These are phyloP conservation scores for Temnothorax rugatulus DNA, from an alignment of 2,888 invertebrate genomes.

Conservation along the genomic window DNA sequence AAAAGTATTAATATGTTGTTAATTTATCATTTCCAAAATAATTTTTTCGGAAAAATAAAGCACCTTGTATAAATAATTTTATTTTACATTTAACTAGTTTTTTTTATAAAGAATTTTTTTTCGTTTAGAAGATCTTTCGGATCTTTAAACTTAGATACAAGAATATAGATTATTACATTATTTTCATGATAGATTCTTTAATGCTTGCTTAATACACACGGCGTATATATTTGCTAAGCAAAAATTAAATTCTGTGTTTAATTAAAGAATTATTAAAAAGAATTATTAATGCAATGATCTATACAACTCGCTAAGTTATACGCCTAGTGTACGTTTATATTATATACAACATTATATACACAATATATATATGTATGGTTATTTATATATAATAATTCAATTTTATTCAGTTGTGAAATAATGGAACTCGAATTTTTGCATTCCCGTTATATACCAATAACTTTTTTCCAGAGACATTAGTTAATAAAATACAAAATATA, in stretches of 20 bases:
- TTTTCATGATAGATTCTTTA: too few species aligned
- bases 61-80: neutral
- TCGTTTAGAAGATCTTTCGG: neutral
- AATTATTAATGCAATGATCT: too few species aligned
- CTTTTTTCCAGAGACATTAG: neutral
- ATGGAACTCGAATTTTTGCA: neutral
- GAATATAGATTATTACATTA: too few species aligned
- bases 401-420: neutral
- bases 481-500: constrained; percentile 2
- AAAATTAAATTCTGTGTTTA: too few species aligned
- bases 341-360: neutral
- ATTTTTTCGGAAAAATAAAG: neutral
- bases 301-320: too few species aligned
- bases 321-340: too few species aligned
- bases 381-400: neutral
- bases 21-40: neutral
- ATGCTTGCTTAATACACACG: too few species aligned
- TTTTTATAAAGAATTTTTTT: neutral
- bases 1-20: neutral
- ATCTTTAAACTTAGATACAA: neutral
- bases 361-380: neutral
- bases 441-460: neutral
- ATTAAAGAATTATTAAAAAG: too few species aligned
- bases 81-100: neutral
- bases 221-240: too few species aligned